Evolutionary conservation across 2,113 vertebrate species (phyloP).

Genomic region (Desmodus rotundus): DNA sequence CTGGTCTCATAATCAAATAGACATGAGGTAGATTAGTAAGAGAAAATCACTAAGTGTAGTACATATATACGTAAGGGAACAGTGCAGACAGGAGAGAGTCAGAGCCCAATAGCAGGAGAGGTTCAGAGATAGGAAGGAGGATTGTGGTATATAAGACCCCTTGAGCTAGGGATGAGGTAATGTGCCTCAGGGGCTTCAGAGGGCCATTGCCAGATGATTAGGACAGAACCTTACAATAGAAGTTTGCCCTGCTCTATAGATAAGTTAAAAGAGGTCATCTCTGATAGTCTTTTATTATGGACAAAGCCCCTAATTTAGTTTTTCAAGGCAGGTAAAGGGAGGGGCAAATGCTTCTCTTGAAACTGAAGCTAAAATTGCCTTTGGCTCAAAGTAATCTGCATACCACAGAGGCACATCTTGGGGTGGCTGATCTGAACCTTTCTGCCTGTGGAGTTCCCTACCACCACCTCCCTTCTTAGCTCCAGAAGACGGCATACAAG

Average conservation of each 20-base stretch:
- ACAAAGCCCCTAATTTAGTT: neutral
- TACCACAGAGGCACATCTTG: neutral
- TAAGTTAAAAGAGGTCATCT: neutral
- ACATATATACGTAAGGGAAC: neutral
- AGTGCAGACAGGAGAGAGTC: neutral
- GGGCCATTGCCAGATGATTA: neutral
- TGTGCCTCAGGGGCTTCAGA: neutral
- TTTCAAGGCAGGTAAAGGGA: neutral
- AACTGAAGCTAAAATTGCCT: neutral
- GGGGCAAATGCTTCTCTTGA: neutral
- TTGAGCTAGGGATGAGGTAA: neutral
- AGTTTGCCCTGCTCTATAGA: neutral
- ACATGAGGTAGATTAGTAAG: neutral
- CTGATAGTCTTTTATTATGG: neutral
- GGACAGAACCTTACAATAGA: neutral
- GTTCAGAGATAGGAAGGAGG: neutral
- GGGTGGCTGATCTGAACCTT: neutral
- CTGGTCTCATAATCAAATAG: neutral
- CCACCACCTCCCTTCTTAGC: neutral
- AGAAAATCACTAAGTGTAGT: neutral
- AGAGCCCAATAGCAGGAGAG: neutral
- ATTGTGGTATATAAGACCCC: neutral
- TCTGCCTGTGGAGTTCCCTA: neutral
- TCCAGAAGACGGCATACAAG: neutral
- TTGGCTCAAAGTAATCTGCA: neutral